These are phyloP conservation scores for Rattus rattus DNA, from an alignment of 2,113 vertebrate genomes.

Conservation along the genomic window DNA sequence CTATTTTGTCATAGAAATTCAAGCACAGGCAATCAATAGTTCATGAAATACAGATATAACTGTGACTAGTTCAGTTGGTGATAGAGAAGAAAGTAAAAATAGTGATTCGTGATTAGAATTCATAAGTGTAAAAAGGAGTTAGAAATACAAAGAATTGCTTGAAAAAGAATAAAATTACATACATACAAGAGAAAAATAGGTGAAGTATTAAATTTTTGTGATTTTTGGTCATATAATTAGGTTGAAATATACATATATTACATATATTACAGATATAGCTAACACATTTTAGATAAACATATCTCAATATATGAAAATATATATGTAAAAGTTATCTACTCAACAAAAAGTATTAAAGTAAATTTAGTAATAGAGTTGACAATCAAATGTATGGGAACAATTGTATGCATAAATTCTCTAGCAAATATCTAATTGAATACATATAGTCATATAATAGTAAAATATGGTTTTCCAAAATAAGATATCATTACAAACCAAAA, in stretches of 20 bases:
- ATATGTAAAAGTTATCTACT: background rate
- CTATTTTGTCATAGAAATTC: background rate
- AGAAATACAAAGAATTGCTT: background rate
- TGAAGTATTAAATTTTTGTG: background rate
- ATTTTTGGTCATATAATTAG: background rate
- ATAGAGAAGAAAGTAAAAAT: background rate
- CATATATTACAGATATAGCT: background rate
- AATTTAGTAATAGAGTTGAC: background rate
- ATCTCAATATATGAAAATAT: background rate
- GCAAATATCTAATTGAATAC: background rate
- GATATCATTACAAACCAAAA: background rate
- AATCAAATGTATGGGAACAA: background rate
- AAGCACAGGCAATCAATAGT: background rate
- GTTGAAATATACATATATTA: background rate
- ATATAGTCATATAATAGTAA: background rate
- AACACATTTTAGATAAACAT: background rate
- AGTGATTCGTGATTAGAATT: background rate
- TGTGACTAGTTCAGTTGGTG: background rate
- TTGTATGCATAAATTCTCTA: background rate
- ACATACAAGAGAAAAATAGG: background rate
- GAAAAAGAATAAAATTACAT: background rate
- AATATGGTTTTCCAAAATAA: background rate
- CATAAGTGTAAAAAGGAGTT: background rate
- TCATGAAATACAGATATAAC: background rate
- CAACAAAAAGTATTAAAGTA: background rate